These are phyloP conservation scores for Machaerirhynchus nigripectus DNA, from an alignment of 2,113 vertebrate genomes.

Conservation along the genomic window DNA sequence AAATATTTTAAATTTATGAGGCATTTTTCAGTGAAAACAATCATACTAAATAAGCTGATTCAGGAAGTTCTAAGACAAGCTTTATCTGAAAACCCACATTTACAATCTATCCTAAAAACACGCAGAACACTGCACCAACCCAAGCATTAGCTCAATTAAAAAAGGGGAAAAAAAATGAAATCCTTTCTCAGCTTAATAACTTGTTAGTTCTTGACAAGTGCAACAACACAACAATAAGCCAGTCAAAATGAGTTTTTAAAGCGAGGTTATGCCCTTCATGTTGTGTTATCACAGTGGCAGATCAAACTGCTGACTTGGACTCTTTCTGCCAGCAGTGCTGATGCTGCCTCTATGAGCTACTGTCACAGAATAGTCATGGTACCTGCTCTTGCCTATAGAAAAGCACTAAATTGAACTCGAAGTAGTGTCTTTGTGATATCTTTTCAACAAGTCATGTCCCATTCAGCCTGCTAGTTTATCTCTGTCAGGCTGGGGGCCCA, in stretches of 20 bases:
- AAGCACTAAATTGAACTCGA: conserved; percentile 73
- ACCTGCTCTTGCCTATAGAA: conserved; percentile 62
- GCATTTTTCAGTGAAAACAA: not conserved
- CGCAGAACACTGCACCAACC: not conserved
- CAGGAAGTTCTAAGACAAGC: conserved; percentile 11
- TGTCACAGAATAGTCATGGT: conserved; percentile 64
- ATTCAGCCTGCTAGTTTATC: conserved; percentile 78
- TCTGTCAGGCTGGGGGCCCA: conserved; percentile 71
- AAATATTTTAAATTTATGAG: conserved; percentile 19
- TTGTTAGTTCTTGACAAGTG: conserved; percentile 59
- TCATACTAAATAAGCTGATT: conserved; percentile 27
- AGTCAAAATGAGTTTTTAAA: conserved; percentile 67
- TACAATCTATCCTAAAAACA: conserved; percentile 26
- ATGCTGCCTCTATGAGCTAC: conserved; percentile 55
- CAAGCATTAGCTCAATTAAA: conserved; percentile 57
- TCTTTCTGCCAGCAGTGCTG: conserved; percentile 54
- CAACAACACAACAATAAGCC: conserved; percentile 61
- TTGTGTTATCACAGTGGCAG: conserved; percentile 57
- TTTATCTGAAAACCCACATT: conserved; percentile 24
- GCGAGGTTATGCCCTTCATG: conserved; percentile 62
- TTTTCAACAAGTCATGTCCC: conserved; percentile 82
- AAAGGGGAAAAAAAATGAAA: conserved; percentile 1
- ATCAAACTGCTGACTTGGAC: conserved; percentile 65
- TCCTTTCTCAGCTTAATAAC: conserved; percentile 45
- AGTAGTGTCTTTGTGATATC: conserved; percentile 77